These are phyloP conservation scores for Vandiemenella viatica DNA, from an alignment of 2,888 invertebrate species.

Conservation along the genomic window DNA sequence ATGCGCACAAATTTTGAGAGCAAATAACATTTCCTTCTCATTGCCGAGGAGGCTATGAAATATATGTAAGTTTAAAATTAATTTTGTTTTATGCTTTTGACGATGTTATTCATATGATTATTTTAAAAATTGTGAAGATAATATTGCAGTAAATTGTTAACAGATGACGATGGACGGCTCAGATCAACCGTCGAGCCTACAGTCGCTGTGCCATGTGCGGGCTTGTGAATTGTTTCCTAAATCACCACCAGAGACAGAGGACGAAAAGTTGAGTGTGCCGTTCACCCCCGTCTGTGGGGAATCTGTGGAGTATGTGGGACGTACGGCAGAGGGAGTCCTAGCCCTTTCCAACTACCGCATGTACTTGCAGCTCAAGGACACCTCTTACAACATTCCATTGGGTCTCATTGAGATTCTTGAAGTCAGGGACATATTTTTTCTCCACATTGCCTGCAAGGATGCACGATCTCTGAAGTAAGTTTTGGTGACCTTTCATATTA, in stretches of 20 bases:
- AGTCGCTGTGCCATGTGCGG: slow-evolving; percentile 46
- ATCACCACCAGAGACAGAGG: slow-evolving; percentile 44
- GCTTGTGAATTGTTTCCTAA: slow-evolving; percentile 68
- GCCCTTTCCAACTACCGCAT: slow-evolving; percentile 83
- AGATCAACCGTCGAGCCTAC: slow-evolving; percentile 30
- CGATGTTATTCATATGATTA: too few species aligned
- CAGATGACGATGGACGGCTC: slow-evolving; percentile 27
- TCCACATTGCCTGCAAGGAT: slow-evolving; percentile 81
- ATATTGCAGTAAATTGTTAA: too few species aligned
- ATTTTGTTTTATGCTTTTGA: too few species aligned
- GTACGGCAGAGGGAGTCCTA: slow-evolving; percentile 62
- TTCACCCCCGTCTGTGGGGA: slow-evolving; percentile 45
- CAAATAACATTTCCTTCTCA: too few species aligned
- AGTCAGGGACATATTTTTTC: slow-evolving; percentile 68
- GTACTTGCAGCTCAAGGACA: slow-evolving; percentile 43
- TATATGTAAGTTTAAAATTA: too few species aligned
- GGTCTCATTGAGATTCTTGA: slow-evolving; percentile 76
- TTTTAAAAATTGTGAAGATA: too few species aligned
- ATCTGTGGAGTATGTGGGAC: slow-evolving; percentile 47
- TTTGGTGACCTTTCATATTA: background rate
- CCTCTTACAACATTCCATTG: slow-evolving; percentile 52
- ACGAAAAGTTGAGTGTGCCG: slow-evolving; percentile 45
- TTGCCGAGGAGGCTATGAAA: background rate
- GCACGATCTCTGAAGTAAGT: slow-evolving; percentile 71
- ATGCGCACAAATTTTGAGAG: too few species aligned